These are phyloP conservation scores for Choristoneura fumiferana DNA, from an alignment of 1,140 invertebrate genomes.

Conservation along the genomic window DNA sequence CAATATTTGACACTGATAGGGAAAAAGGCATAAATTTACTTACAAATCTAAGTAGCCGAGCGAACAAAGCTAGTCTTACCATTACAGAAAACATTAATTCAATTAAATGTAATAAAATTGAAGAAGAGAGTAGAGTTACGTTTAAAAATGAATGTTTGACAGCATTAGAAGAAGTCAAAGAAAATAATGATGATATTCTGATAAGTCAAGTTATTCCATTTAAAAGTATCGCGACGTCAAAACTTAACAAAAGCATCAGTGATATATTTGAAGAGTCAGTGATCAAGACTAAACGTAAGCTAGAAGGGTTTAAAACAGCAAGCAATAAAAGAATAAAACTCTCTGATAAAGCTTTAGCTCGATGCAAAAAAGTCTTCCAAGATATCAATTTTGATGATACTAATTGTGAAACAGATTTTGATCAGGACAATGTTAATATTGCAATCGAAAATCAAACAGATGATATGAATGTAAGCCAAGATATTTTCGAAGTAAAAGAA, in stretches of 20 bases:
- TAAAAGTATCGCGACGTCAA: slow-evolving; percentile 4
- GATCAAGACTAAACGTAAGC: not conserved
- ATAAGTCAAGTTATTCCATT: slow-evolving; percentile 9
- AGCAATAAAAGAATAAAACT: slow-evolving; percentile 38
- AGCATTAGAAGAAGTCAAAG: not conserved
- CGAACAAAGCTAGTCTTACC: too few species aligned
- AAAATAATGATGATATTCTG: slow-evolving; percentile 1
- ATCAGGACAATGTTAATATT: too few species aligned
- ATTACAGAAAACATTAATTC: not conserved
- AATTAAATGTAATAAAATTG: slow-evolving; percentile 3
- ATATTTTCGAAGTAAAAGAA: not conserved
- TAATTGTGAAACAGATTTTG: not conserved
- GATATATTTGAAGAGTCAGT: not conserved
- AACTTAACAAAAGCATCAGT: not conserved
- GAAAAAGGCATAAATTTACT: too few species aligned
- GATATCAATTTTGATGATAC: slow-evolving; percentile 18
- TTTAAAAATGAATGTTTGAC: not conserved
- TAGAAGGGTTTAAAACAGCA: slow-evolving; percentile 21
- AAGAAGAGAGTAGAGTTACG: not conserved
- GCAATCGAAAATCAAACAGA: too few species aligned
- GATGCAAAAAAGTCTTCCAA: slow-evolving; percentile 19
- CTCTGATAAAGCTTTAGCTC: slow-evolving; percentile 15
- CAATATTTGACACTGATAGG: slow-evolving; percentile 34
- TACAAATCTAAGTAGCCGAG: too few species aligned
- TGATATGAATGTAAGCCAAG: not conserved